phyloP scores from a whole-genome alignment of 2,888 invertebrate species.

The Macrophya annulata region DNA sequence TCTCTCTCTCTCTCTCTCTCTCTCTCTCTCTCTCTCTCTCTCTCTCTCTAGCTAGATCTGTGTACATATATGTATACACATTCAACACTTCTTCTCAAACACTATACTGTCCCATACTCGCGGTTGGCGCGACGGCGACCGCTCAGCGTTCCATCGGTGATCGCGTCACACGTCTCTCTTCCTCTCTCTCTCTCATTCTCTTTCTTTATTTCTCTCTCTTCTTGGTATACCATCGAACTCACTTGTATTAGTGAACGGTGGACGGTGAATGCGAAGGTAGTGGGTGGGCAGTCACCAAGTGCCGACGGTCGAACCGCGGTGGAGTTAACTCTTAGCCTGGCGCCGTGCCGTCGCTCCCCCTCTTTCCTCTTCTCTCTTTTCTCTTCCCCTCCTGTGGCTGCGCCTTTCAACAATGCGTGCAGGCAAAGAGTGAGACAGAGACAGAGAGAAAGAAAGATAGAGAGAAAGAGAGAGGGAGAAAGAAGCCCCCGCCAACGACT shows the following conservation, averaged over 20 bases:
- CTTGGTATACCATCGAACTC: slow-evolving; percentile 48
- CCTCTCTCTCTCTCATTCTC: slow-evolving; percentile 45
- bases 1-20: background rate
- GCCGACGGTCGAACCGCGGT: slow-evolving; percentile 48
- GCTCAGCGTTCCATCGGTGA: slow-evolving; percentile 60
- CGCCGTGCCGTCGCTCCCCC: slow-evolving; percentile 74
- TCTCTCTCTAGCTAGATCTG: background rate
- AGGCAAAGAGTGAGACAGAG: background rate
- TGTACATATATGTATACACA: background rate
- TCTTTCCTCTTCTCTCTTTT: slow-evolving; percentile 59
- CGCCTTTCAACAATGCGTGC: slow-evolving; percentile 48
- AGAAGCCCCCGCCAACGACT: slow-evolving; percentile 24
- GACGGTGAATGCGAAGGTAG: slow-evolving; percentile 52
- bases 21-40: background rate
- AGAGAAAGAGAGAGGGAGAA: background rate
- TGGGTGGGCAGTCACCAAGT: slow-evolving; percentile 57
- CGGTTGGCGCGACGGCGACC: slow-evolving; percentile 27
- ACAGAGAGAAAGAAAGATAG: background rate
- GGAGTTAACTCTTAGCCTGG: slow-evolving; percentile 60
- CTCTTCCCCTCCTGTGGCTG: slow-evolving; percentile 54
- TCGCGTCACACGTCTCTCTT: slow-evolving; percentile 15
- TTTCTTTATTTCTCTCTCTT: slow-evolving; percentile 58
- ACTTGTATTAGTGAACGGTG: slow-evolving; percentile 49
- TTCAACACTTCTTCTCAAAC: background rate
- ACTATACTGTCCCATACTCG: background rate